Evolutionary conservation across 30 jellyfish, hydroid and myxozoan species (phyloP), one percentile per base, ranked within the genome.

Genomic region (Euphysa ruthae): DNA sequence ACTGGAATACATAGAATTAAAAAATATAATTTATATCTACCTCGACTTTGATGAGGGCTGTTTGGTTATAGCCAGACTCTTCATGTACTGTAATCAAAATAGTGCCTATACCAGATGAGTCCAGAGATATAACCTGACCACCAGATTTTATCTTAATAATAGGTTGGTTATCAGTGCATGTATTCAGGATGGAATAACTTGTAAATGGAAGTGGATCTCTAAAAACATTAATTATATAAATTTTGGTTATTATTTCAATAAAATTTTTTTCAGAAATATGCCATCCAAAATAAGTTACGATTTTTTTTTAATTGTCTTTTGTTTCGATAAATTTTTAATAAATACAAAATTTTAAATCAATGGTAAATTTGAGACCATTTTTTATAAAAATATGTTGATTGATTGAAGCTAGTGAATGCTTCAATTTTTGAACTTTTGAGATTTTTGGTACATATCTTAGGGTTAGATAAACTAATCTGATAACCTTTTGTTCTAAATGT

Each of bases 1-100:
- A n/a, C n/a, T n/a, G n/a, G n/a, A n/a, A n/a, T 58, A 58, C 61
- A 8, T 58, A 8, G 13, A 58, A 58, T 13, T 27, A 58, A 21
- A 58, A 7, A 8, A 8, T 27, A 14, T 58, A 20, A 1, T 18
- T 10, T 18, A 10, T 14, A 20, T 51, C 12, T 32, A 86, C 96
- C 96, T 86, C 96, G 2, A 86, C 85, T 50, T 76, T 56, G 27
- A 86, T 66, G 38, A 79, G 42, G 4, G 82, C 92, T 23, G 94
- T 86, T 58, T 86, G 94, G 18, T 86, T 78, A 34, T 75, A 61
- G 4, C 96, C 96, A 56, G 57, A 86, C 42, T 86, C 96, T 28
- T 86, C 96, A 55, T 78, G 93, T n/a, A 90, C 74, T 22, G 86
- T 71, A 28, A 86, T 61, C 73, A 56, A 58, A 22, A 86, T 79